phyloP scores from a whole-genome alignment of 2,888 invertebrate genomes.

The Erebia aethiops region DNA sequence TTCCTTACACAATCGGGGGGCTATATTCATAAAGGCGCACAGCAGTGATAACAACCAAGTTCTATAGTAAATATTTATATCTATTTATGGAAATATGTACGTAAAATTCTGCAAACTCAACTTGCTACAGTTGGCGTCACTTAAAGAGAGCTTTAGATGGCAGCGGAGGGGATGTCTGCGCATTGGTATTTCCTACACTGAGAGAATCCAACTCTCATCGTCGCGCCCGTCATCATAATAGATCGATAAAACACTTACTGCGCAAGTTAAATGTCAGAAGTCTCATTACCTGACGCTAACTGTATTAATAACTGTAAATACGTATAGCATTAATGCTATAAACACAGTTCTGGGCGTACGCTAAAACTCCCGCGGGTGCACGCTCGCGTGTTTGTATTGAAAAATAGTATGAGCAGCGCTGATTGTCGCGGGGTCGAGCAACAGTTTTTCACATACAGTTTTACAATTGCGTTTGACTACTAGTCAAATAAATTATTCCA shows the following conservation, averaged over 20 bases:
- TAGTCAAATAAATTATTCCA: no score
- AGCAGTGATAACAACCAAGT: slow-evolving; percentile 23
- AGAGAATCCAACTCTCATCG: not conserved
- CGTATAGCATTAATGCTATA: not conserved
- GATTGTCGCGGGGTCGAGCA: no score
- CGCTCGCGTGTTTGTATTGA: no score
- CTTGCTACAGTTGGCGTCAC: not conserved
- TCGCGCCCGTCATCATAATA: not conserved
- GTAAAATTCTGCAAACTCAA: slow-evolving; percentile 14
- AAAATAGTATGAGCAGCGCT: no score
- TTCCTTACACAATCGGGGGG: no score
- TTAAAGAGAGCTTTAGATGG: not conserved
- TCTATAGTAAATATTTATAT: not conserved
- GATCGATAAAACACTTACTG: not conserved
- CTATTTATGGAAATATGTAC: not conserved
- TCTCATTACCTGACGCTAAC: no score
- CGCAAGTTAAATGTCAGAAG: not conserved
- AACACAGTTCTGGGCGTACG: not conserved
- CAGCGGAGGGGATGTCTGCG: not conserved
- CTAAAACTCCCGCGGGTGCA: no score
- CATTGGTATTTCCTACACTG: not conserved
- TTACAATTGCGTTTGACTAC: no score
- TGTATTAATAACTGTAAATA: not conserved
- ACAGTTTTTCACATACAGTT: no score
- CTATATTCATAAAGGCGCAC: not conserved